These are phyloP conservation scores for Sebastes cheni DNA, from an alignment of 2,797 vertebrate genomes.

Conservation along the genomic window DNA sequence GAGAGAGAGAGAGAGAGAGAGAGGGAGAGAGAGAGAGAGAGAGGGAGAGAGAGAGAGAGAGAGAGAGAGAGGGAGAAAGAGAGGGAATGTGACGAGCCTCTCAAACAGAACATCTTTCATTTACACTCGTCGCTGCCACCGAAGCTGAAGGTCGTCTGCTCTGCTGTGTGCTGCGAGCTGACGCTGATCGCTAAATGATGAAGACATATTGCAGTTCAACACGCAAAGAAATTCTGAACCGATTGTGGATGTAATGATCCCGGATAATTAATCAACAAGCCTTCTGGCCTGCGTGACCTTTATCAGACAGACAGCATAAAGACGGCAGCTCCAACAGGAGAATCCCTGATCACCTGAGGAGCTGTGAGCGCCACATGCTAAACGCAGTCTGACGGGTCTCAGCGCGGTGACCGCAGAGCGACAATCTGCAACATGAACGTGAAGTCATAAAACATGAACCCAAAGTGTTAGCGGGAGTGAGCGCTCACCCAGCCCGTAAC, in stretches of 20 bases:
- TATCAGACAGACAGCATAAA: constrained; percentile 47
- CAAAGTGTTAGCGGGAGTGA: constrained; percentile 12
- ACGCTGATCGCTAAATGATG: constrained; percentile 36
- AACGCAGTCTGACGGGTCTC: constrained; percentile 43
- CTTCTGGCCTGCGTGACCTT: constrained; percentile 53
- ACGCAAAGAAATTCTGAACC: constrained; percentile 18
- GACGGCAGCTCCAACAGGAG: constrained; percentile 31
- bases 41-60: not conserved
- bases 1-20: not conserved
- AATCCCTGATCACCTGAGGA: constrained; percentile 55
- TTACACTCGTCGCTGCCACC: constrained; percentile 31
- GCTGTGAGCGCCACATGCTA: constrained; percentile 24
- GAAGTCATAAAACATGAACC: constrained; percentile 7
- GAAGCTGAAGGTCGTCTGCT: constrained; percentile 47
- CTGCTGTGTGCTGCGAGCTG: constrained; percentile 31
- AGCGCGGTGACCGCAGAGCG: not conserved
- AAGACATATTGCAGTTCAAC: constrained; percentile 37
- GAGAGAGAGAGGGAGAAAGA: not conserved
- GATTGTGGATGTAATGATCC: constrained; percentile 46
- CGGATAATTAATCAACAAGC: constrained; percentile 51
- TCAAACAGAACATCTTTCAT: constrained; percentile 45
- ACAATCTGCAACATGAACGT: constrained; percentile 13
- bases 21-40: not conserved
- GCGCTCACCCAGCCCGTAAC: constrained; percentile 5
- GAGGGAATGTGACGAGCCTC: constrained; percentile 46